Base-by-base conservation (phyloP, 2,888 invertebrate genomes). In the Lasius platythorax region DNA sequence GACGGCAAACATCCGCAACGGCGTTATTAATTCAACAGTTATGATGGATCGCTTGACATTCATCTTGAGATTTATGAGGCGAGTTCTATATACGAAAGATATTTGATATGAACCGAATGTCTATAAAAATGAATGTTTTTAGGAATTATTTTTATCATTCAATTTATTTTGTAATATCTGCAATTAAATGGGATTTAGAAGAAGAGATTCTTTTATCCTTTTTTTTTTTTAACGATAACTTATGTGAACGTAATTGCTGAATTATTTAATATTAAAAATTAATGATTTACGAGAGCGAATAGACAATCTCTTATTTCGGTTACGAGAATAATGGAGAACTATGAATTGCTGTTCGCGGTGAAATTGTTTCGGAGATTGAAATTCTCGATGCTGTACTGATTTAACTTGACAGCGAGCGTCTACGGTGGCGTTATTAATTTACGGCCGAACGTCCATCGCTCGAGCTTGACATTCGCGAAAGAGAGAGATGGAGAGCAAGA, bases 1-100 rank as follows among this genome's bases (percentile, higher is more conserved):
- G 58, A 56, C 67, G 12, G 37, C 40, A 30, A 67, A 12, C 56
- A 40, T 78, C 67, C 79, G 33, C 46, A 37, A 23, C 23, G 23
- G 58, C 58, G 70, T 79, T 79, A 79, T 79, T 70, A 70, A 79
- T 79, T 79, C 61, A 79, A 61, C 58, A 23, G 33, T 46, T 70
- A 12, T 72, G 79, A 79, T 70, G 46, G 70, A 79, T 79, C 58
- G 58, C 70, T 46, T n/a, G 79, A 61, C 58, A 58, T 70, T 79
- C 68, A 43, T 70, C 72, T 70, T 61, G 79, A 72, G 23, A 70
- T 58, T 70, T 58, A 58, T 18, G 58, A 18, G 58, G 43, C 28
- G 40, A 53, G 12, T 11, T 12, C 28, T 3, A 30, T 28, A 28
- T 67, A 30, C 53, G 53, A 67, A 53, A 33, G 28, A 64, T 15